Evolutionary conservation across 1,140 invertebrate genomes (phyloP), one percentile per base, ranked within the genome.

Genomic region (Ceratina japonica): DNA sequence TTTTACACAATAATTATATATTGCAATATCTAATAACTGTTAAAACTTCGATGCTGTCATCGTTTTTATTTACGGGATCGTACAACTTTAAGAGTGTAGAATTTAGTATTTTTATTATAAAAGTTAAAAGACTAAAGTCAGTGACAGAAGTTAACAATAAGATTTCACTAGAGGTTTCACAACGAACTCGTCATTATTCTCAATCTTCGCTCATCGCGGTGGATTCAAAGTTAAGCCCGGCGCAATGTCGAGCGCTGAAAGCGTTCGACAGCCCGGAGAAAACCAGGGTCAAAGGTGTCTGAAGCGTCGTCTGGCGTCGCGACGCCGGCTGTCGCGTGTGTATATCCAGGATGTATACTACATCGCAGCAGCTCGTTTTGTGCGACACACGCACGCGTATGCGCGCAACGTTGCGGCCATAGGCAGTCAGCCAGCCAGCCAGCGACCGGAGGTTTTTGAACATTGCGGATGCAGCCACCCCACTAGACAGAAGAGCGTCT

Each of bases 401-500:
- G 62, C 44, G 73, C n/a, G 24, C 51, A 61, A 58, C n/a, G 20
- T 58, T 58, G 44, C 62, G 62, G 8, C 54, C 61, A 22, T 51
- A 13, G 63, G 37, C 54, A 18, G n/a, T 56, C 54, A n/a, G 54
- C 16, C 16, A 56, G 52, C 18, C 64, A 71, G 66, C 63, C 63
- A 75, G 22, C 49, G n/a, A 44, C 44, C 44, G 44, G 68, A 62
- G 75, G 52, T 81, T 85, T 81, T 79, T 65, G 83, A 83, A 73
- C 79, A 80, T 78, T 81, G 80, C 81, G 80, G 83, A 78, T 82
- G 79, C 77, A 74, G 85, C 80, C 76, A 65, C 76, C 68, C 75
- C 64, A 76, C 85, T 85, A 83, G 84, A 87, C 79, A 86, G 61
- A 85, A 78, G 82, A 87, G 83, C 83, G 86, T 87, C 86, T 87